Conservation (phyloP, 2,888 invertebrate genomes). For the Amphipyra berbera region DNA sequence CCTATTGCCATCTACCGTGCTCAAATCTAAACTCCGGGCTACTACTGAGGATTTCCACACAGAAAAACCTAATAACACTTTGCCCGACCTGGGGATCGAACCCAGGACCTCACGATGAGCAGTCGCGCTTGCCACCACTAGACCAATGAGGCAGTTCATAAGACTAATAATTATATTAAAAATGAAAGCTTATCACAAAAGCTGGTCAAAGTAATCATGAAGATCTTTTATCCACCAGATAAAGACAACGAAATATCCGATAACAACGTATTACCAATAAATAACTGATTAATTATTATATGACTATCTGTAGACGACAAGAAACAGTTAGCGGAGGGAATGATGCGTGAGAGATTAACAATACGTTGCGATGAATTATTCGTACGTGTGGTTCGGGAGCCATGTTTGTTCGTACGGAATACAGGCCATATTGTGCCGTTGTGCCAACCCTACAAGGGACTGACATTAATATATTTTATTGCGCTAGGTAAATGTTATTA, state of each 20-base stretch:
- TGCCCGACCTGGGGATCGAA: too few relatives aligned
- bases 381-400: slow-evolving; percentile 41
- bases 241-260: slow-evolving; percentile 34
- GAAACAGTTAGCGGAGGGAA: slow-evolving; percentile 54
- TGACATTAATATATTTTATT: slow-evolving; percentile 79
- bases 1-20: too few relatives aligned
- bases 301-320: slow-evolving; percentile 48
- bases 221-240: slow-evolving; percentile 22
- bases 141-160: too few relatives aligned
- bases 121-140: too few relatives aligned
- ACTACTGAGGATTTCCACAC: too few relatives aligned
- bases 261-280: slow-evolving; percentile 53
- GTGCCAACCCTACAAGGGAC: slow-evolving; percentile 64
- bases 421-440: slow-evolving; percentile 51
- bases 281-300: slow-evolving; percentile 58
- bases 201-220: slow-evolving; percentile 24
- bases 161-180: too few relatives aligned
- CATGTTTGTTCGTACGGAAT: slow-evolving; percentile 59
- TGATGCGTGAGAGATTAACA: slow-evolving; percentile 61
- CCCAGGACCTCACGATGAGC: too few relatives aligned
- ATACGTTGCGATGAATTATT: slow-evolving; percentile 57
- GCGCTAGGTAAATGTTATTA: slow-evolving; percentile 74
- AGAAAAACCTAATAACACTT: too few relatives aligned
- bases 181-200: not conserved
- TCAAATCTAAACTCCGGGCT: too few relatives aligned